phyloP scores from a whole-genome alignment of 2,888 invertebrate species.

The Trypoxylon attenuatum region DNA sequence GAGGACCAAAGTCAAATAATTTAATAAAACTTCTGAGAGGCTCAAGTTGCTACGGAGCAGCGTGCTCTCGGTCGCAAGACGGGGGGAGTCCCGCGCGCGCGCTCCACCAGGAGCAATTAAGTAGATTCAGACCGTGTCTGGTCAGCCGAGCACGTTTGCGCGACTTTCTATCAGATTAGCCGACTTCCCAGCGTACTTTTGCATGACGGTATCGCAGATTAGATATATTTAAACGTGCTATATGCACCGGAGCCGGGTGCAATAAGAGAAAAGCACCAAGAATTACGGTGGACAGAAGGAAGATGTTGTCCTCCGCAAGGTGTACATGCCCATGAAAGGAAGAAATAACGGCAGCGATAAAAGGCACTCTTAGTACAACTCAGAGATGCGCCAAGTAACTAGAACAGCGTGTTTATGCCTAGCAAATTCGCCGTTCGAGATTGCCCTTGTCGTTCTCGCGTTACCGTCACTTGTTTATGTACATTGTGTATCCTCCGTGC shows the following conservation, averaged over 20 bases:
- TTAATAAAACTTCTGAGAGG: background rate
- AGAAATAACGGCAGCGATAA: constrained; percentile 21
- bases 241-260: background rate
- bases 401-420: constrained; percentile 59
- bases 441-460: constrained; percentile 29
- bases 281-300: background rate
- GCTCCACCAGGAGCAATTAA: background rate
- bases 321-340: background rate
- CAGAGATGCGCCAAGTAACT: constrained; percentile 51
- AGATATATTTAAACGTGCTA: too few relatives aligned
- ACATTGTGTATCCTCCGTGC: too few relatives aligned
- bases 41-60: background rate
- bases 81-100: too few relatives aligned
- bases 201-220: too few relatives aligned
- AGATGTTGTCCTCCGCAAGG: background rate
- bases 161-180: background rate
- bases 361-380: constrained; percentile 42
- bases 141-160: background rate
- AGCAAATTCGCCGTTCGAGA: constrained; percentile 59
- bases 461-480: background rate
- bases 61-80: too few relatives aligned
- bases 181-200: background rate
- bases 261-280: background rate
- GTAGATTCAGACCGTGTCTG: background rate
- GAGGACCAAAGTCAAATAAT: background rate